phyloP scores from a whole-genome alignment of 2,888 invertebrate species.

The Lamellibrachia satsuma region DNA sequence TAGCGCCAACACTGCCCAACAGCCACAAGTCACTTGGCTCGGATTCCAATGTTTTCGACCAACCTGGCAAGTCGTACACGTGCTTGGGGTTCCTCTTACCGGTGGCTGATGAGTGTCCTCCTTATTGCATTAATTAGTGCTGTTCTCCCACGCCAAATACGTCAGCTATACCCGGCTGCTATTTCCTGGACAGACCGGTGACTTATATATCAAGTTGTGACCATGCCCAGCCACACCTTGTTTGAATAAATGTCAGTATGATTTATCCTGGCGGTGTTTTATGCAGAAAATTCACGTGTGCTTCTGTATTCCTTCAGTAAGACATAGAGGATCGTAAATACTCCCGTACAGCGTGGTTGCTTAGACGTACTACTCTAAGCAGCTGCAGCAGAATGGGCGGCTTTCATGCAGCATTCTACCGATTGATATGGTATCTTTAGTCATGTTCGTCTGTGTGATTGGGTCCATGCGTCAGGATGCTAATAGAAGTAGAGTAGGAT shows the following conservation, averaged over 20 bases:
- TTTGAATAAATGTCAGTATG: slow-evolving; percentile 1
- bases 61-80: neutral
- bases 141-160: neutral
- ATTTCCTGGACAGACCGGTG: neutral
- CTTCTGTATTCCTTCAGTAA: neutral
- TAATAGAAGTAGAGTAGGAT: neutral
- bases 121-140: neutral
- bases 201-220: neutral
- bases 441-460: neutral
- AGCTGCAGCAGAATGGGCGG: neutral
- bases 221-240: neutral
- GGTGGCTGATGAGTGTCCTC: neutral
- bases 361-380: neutral
- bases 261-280: neutral
- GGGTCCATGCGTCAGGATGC: neutral
- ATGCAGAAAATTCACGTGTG: neutral
- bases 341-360: neutral
- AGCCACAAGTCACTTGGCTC: neutral
- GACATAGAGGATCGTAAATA: neutral
- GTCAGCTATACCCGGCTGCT: neutral
- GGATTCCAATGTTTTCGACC: neutral
- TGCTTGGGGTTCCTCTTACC: neutral
- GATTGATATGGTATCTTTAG: slow-evolving; percentile 4
- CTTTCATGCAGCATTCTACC: neutral
- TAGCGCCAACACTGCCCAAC: neutral